Evolutionary conservation across 2,888 invertebrate genomes (phyloP), one percentile per base, ranked within the genome.

Genomic region (Hirtodrosophila cameraria): DNA sequence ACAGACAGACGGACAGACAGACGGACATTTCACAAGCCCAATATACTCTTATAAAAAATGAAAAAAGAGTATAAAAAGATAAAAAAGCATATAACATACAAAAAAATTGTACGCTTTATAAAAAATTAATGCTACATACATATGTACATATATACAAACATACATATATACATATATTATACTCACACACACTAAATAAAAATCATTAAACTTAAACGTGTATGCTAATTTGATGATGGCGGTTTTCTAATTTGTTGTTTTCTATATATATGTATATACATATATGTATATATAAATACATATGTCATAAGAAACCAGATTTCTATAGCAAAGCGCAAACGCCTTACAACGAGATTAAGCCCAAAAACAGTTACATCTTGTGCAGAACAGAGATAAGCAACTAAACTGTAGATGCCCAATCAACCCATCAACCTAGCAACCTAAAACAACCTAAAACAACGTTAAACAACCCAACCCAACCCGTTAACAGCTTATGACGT

Each of bases 141-240:
- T 27, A 33, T 48, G 23, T 25, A 46, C 12, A 43, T 7, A 45
- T 12, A 13, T n/a, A 16, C 0, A 42, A 0, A 16, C 2, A 46
- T 1, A 20, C 7, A 39, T 7, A 31, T 13, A 38, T n/a, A 33
- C 4, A 33, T 8, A 42, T 39, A 28, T n/a, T 31, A 54, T 42
- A 49, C 38, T 52, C 28, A 64, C 16, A 57, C 18, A 33, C 7
- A 42, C 15, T 30, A 5, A 54, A 63, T 54, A 63, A 69, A 68
- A 75, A 74, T 75, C 66, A 54, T 68, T 57, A 73, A 61, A 66
- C 46, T 86, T 80, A 86, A 84, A 80, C 85, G 77, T 80, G 86
- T 84, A 86, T 85, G 86, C 75, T 85, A 85, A 85, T 85, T 84
- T 61, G 73, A 71, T 75, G 80, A 80, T 84, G 74, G 74, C 78